Conservation (phyloP, 2,797 vertebrate species). For the Hoplostethus atlanticus region DNA sequence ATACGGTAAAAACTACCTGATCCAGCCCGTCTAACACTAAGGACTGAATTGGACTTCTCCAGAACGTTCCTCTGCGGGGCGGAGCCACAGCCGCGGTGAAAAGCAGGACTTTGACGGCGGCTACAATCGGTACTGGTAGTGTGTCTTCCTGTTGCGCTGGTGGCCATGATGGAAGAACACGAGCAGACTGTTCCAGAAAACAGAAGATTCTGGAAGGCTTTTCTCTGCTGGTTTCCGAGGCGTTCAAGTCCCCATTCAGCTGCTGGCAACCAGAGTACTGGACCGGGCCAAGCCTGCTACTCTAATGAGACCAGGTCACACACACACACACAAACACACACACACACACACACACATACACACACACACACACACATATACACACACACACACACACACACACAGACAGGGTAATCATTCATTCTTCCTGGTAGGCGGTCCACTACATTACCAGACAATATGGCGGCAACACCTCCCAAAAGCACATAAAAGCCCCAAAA, state of each 20-base stretch:
- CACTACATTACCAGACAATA: conserved; percentile 54
- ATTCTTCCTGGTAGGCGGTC: conserved; percentile 52
- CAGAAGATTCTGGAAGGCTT: conserved; percentile 40
- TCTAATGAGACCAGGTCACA: conserved; percentile 27
- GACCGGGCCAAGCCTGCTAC: conserved; percentile 36
- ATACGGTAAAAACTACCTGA: no score
- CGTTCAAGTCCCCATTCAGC: conserved; percentile 56
- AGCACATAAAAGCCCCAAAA: conserved; percentile 41
- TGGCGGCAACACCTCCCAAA: conserved; percentile 49
- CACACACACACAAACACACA: no score
- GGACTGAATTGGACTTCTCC: no score
- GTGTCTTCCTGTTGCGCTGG: conserved; percentile 33
- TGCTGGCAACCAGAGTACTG: conserved; percentile 51
- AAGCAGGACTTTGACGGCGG: not conserved
- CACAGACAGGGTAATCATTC: conserved; percentile 33
- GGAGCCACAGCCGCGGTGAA: no score
- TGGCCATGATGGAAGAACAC: conserved; percentile 25
- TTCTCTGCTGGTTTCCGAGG: conserved; percentile 58
- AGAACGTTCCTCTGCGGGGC: no score
- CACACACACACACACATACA: not conserved
- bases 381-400: not conserved
- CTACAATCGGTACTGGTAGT: conserved; percentile 16
- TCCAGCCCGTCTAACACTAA: no score
- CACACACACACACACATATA: conserved; percentile 11
- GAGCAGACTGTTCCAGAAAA: not conserved